phyloP scores from a whole-genome alignment of 2,797 vertebrate genomes.

The Etheostoma perlongum region DNA sequence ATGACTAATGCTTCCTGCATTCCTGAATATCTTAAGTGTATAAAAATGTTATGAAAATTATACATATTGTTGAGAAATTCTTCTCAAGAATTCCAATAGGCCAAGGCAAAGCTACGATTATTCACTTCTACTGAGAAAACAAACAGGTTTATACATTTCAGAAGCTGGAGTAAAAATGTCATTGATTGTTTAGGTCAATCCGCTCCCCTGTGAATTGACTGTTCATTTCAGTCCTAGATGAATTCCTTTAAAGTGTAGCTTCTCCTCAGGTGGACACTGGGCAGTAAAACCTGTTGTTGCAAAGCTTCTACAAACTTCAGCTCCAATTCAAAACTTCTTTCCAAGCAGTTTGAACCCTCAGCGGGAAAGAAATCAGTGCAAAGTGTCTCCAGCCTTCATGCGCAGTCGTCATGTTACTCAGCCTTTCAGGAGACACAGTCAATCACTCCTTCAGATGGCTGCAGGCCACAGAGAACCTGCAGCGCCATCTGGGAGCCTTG shows the following conservation, averaged over 20 bases:
- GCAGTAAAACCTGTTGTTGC: slow-evolving; percentile 5
- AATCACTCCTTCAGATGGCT: slow-evolving; percentile 56
- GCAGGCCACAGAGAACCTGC: slow-evolving; percentile 65
- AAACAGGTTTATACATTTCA: neutral
- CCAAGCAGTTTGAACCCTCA: slow-evolving; percentile 22
- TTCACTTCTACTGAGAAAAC: neutral
- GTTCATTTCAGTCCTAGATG: neutral
- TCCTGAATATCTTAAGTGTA: neutral
- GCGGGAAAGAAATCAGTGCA: slow-evolving; percentile 9
- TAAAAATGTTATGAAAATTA: neutral
- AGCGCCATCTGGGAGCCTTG: slow-evolving; percentile 72
- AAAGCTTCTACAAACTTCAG: slow-evolving; percentile 10
- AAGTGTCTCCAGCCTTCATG: slow-evolving; percentile 29
- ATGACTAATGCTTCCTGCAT: too few relatives aligned
- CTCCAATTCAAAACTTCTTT: neutral
- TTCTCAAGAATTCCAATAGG: neutral
- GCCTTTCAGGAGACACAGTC: slow-evolving; percentile 53
- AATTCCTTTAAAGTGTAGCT: slow-evolving; percentile 2
- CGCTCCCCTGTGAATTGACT: neutral
- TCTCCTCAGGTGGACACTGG: neutral
- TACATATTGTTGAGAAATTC: neutral
- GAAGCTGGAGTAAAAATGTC: neutral
- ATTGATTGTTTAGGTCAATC: neutral
- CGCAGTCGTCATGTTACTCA: slow-evolving; percentile 26
- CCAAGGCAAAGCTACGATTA: neutral